These are phyloP conservation scores for Elephas maximus DNA, from an alignment of 2,113 vertebrate genomes.

Conservation along the genomic window DNA sequence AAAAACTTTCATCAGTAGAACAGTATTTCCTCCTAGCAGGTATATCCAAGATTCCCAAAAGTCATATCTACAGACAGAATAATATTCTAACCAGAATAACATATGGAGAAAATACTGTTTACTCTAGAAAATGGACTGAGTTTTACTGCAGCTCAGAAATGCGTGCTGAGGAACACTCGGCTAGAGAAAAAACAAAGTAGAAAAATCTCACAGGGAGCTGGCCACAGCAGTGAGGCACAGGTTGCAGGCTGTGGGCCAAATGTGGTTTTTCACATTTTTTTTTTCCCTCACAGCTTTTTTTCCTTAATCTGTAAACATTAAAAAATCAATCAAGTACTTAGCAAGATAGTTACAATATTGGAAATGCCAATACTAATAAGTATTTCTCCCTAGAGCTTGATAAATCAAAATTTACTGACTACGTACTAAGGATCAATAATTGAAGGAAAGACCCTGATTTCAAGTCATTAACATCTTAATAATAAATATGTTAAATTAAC, in stretches of 20 bases:
- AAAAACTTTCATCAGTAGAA: background rate
- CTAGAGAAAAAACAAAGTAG: background rate
- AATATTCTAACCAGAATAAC: too few relatives aligned
- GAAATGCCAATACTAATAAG: background rate
- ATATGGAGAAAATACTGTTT: too few relatives aligned
- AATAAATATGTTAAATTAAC: background rate
- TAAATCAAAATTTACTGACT: background rate
- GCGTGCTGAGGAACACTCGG: background rate
- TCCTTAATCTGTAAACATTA: background rate
- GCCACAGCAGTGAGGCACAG: background rate
- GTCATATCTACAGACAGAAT: too few relatives aligned
- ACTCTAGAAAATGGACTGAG: background rate
- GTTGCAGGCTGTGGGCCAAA: background rate
- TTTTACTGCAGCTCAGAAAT: background rate
- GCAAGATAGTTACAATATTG: background rate
- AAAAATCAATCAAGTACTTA: slow-evolving; percentile 20
- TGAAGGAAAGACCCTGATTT: background rate
- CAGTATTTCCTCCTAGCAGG: background rate
- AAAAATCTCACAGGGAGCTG: background rate
- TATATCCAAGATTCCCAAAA: background rate
- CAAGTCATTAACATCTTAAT: background rate
- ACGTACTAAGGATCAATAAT: background rate
- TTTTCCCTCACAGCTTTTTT: background rate
- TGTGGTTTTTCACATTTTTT: background rate
- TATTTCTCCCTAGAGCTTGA: background rate